Conservation (phyloP, 2,113 vertebrate species). For the Colaptes auratus region DNA sequence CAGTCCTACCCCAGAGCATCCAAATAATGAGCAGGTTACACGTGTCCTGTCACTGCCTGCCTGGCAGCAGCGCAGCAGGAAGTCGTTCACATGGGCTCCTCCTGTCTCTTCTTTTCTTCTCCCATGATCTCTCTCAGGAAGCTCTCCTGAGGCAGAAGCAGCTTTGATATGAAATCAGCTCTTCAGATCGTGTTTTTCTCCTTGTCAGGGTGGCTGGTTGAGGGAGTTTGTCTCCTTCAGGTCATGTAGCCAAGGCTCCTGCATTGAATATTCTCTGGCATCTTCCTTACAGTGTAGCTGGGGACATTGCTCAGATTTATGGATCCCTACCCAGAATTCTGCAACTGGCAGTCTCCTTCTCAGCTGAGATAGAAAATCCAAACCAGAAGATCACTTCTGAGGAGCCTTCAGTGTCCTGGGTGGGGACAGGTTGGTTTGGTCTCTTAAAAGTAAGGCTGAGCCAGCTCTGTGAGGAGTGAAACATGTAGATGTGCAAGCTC, state of each 20-base stretch:
- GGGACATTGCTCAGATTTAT: neutral
- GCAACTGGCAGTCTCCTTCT: neutral
- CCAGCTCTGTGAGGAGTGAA: neutral
- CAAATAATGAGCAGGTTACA: neutral
- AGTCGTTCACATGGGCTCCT: neutral
- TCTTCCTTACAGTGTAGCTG: neutral
- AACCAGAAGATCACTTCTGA: neutral
- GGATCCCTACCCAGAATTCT: neutral
- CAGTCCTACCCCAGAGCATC: neutral
- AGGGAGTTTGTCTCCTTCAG: neutral
- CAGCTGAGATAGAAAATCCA: neutral
- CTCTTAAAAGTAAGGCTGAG: neutral
- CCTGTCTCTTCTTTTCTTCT: neutral
- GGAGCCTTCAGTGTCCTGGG: neutral
- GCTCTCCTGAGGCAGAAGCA: neutral
- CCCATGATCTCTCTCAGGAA: neutral
- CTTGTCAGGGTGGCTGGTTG: neutral
- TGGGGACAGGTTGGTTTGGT: neutral
- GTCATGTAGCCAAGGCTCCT: neutral
- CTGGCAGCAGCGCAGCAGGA: rapidly evolving
- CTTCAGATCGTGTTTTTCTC: neutral
- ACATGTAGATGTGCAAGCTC: neutral
- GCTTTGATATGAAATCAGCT: neutral
- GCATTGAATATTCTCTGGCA: neutral
- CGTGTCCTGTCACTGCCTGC: neutral